Evolutionary conservation across 2,113 vertebrate species (phyloP), one percentile per base, ranked within the genome.

Genomic region (Ameiurus melas): DNA sequence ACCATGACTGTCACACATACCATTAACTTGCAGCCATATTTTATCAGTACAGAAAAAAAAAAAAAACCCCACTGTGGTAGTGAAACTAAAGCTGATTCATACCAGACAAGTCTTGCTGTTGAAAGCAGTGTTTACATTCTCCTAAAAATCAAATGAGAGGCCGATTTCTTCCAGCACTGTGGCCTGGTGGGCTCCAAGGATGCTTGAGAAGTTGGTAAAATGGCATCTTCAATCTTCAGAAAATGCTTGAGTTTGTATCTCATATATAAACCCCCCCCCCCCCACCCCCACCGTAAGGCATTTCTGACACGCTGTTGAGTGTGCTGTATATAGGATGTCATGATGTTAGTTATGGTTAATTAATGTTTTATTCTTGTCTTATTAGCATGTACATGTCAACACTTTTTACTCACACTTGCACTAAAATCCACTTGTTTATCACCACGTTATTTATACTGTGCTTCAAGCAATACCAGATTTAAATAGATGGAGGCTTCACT

Each of bases 1-100:
- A 92, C 88, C 88, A 64, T 79, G 80, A 85, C 85, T 83, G 80
- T 85, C 84, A 87, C 87, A 91, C 89, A 92, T 90, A 86, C 86
- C 87, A 89, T 91, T 88, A 91, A 90, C 84, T 91, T 85, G 81
- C 70, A 84, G 80, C 84, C 86, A 88, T 91, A 91, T 85, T 92
- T 92, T 91, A 92, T 91, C 90, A 87, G 88, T 75, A 85, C 53
- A 80, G 55, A 27, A 43, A 39, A 30, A 57, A 53, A n/a, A 66
- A 86, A 90, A 73, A 75, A n/a, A n/a, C n/a, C 83, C 88, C 43
- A 47, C 43, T 81, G 89, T 90, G 89, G 87, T 92, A 89, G 62
- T 80, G 86, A 85, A 90, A 89, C 87, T 87, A 75, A 85, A 86
- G 84, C 71, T 92, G 89, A 92, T 92, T 90, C 89, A 89, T 92